Evolutionary conservation across 1,140 invertebrate genomes (phyloP).

Genomic region (Meloidogyne floridensis): DNA sequence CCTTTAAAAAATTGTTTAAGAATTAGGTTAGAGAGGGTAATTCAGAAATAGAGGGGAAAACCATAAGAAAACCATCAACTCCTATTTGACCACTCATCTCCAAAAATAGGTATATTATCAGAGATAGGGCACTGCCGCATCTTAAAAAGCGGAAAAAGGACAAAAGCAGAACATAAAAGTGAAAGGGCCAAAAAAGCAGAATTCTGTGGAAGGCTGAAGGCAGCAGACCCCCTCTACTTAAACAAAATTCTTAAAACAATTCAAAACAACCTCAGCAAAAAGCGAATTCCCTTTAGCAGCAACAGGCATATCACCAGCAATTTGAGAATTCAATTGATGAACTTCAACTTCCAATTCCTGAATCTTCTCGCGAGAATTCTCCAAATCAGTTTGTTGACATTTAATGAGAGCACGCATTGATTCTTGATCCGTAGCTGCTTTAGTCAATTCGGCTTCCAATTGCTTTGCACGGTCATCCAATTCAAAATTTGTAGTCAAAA

Average conservation of each 20-base stretch:
- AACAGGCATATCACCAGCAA: slow-evolving; percentile 8
- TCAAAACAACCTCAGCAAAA: slow-evolving; percentile 31
- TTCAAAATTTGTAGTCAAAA: background rate
- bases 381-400: background rate
- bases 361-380: background rate
- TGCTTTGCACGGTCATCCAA: background rate
- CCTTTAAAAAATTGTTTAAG: slow-evolving; percentile 10
- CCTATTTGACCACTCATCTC: no score
- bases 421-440: background rate
- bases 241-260: background rate
- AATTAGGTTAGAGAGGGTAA: no score
- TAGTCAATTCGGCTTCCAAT: slow-evolving; percentile 8
- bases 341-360: background rate
- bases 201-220: no score
- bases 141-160: no score
- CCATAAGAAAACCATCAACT: no score
- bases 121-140: no score
- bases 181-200: no score
- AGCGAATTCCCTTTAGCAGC: slow-evolving; percentile 35
- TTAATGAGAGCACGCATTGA: background rate
- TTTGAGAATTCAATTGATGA: background rate
- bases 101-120: no score
- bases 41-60: no score
- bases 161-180: no score
- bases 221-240: no score